Percentiles rank a stretch among this genome's conserved stretches.
phyloP scores from a whole-genome alignment of 1,140 invertebrate genomes.

The Leptestheria dahalacensis region DNA sequence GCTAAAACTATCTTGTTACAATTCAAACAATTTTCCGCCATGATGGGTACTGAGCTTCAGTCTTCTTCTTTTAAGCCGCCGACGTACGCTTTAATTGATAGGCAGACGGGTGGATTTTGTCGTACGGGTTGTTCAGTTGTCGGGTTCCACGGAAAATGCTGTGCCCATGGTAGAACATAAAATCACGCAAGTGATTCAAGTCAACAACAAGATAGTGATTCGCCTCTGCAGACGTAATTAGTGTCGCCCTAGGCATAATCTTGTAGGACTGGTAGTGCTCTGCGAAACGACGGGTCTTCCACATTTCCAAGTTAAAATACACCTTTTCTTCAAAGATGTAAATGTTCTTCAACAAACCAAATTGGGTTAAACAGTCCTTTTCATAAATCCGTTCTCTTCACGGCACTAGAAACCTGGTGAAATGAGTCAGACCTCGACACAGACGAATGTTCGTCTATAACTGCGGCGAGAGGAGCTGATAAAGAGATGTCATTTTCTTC shows the following conservation, averaged over 20 bases:
- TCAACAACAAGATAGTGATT: background rate
- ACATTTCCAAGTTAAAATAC: background rate
- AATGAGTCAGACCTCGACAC: too few relatives aligned
- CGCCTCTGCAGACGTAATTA: background rate
- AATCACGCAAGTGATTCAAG: background rate
- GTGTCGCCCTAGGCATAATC: background rate
- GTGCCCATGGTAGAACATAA: background rate
- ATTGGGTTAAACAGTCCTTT: background rate
- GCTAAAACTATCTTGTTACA: too few relatives aligned
- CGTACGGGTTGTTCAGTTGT: background rate
- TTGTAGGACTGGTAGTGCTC: background rate
- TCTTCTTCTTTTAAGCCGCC: background rate
- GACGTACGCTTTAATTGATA: background rate
- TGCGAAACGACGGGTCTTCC: background rate
- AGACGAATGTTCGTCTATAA: too few relatives aligned
- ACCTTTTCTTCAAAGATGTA: background rate
- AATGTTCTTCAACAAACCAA: background rate
- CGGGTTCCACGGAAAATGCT: background rate
- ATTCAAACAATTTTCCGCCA: too few relatives aligned
- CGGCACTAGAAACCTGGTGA: too few relatives aligned
- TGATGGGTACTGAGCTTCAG: too few relatives aligned
- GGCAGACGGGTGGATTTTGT: background rate
- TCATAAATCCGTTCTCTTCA: background rate
- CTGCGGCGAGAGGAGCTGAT: too few relatives aligned
- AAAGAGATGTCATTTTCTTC: too few relatives aligned